Percentiles rank a stretch among this genome's conserved stretches.
phyloP scores from a whole-genome alignment of 2,113 vertebrate species.

The Muscicapa adusta region DNA sequence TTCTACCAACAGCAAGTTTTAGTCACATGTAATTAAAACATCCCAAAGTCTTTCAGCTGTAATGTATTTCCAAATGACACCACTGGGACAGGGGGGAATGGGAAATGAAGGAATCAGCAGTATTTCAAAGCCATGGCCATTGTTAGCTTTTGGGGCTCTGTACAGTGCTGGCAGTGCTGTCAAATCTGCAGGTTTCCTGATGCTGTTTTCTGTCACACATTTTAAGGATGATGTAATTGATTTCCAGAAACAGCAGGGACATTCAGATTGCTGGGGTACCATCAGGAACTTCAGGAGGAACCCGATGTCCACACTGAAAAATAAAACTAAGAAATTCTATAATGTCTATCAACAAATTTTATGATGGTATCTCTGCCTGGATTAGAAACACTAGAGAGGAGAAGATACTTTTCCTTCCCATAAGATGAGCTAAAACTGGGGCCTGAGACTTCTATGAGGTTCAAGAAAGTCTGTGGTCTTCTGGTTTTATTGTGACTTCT shows the following conservation, averaged over 20 bases:
- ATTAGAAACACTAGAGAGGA: not conserved
- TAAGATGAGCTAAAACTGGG: not conserved
- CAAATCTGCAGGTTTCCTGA: conserved; percentile 1
- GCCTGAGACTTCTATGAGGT: not conserved
- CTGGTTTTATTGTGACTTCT: not conserved
- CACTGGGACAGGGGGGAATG: conserved; percentile 49
- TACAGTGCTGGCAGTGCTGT: not conserved
- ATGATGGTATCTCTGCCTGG: not conserved
- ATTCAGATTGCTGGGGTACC: not conserved
- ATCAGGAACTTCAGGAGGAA: not conserved
- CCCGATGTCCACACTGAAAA: not conserved
- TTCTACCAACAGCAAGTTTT: conserved; percentile 71
- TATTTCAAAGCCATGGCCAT: conserved; percentile 70
- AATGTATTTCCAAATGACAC: conserved; percentile 77
- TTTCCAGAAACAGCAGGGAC: not conserved
- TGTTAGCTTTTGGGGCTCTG: conserved; percentile 34
- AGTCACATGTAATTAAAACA: conserved; percentile 80
- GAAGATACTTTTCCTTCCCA: not conserved
- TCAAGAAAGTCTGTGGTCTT: not conserved
- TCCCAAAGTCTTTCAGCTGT: conserved; percentile 76
- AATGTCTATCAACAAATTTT: not conserved
- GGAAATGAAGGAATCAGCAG: conserved; percentile 60
- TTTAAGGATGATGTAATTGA: not conserved
- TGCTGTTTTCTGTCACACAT: not conserved
- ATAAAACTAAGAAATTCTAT: not conserved